Conservation (phyloP, 2,888 invertebrate genomes). For the Microctonus aethiopoides region DNA sequence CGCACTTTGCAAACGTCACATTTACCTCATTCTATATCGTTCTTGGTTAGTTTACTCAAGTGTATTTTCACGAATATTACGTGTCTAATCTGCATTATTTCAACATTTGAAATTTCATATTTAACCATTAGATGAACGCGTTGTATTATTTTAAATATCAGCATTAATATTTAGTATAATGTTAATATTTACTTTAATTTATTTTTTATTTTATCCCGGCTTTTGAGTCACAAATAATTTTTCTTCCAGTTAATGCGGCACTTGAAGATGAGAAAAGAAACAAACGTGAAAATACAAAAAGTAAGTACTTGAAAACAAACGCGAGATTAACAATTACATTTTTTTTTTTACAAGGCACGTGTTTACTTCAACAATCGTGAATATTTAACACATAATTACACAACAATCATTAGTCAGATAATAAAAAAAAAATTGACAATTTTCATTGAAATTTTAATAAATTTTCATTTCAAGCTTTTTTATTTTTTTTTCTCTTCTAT, state of each 20-base stretch:
- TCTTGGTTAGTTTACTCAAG: neutral
- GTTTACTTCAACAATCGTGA: neutral
- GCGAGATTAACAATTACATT: neutral
- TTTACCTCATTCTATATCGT: neutral
- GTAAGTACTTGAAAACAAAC: slow-evolving; percentile 15
- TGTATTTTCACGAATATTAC: neutral
- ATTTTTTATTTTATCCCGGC: neutral
- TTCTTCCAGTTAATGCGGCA: neutral
- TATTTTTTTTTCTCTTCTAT: no score
- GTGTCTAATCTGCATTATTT: neutral
- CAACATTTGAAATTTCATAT: neutral
- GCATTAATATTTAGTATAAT: no score
- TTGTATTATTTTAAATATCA: no score
- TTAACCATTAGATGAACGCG: no score
- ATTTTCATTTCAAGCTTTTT: no score
- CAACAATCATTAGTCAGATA: no score
- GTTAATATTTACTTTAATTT: slow-evolving; percentile 12
- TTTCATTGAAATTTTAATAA: no score
- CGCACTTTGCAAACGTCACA: neutral
- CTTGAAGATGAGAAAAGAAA: neutral
- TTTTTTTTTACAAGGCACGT: neutral
- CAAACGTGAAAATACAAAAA: slow-evolving; percentile 21
- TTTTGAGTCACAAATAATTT: neutral
- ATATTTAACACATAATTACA: neutral
- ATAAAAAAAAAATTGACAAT: no score